Base-by-base conservation (phyloP, 2,113 vertebrate species). In the Mormoops blainvillei region DNA sequence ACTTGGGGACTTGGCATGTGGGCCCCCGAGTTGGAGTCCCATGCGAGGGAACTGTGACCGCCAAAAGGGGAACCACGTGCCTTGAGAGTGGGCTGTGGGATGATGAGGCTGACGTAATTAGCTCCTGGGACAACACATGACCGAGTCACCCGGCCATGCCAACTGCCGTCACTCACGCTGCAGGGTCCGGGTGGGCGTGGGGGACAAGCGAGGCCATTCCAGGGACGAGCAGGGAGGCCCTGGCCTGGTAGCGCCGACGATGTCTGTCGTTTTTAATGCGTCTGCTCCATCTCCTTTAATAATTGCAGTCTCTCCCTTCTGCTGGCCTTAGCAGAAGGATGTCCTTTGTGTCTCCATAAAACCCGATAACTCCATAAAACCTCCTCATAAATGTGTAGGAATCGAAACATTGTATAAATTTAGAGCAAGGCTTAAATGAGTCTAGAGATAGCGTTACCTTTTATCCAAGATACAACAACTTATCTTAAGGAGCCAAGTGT, bases 321-420 rank as follows among this genome's bases (percentile, higher is more conserved):
- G 95, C 96, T 93, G 95, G 85, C 45, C 96, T 95, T 33, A 89
- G 93, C 83, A 95, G 96, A 91, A 94, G 92, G 96, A 82, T n/a
- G 45, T 92, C 68, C 82, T 97, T 94, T 50, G 63, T 95, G 61
- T 94, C 74, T 45, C 89, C 87, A 88, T 98, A 97, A 97, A 97
- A 65, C 76, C 41, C 7, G 13, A 38, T 48, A 43, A 84, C 70
- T 94, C 91, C 84, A 76, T 98, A 96, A 97, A 98, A 94, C 45
- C 93, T 92, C 36, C 78, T 97, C 78, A 11, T 74, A 97, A 98
- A 97, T 77, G 91, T 52, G 2, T 92, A 74, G 94, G 86, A 85
- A 81, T 91, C 94, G 85, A 94, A 97, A 95, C 96, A 91, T 87
- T 95, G 38, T 96, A 73, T 97, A 89, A 96, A 98, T 97, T 38